These are phyloP conservation scores for Apostichopus californicus DNA, from an alignment of 35 echinoderm and acorn worm species.

Conservation along the genomic window DNA sequence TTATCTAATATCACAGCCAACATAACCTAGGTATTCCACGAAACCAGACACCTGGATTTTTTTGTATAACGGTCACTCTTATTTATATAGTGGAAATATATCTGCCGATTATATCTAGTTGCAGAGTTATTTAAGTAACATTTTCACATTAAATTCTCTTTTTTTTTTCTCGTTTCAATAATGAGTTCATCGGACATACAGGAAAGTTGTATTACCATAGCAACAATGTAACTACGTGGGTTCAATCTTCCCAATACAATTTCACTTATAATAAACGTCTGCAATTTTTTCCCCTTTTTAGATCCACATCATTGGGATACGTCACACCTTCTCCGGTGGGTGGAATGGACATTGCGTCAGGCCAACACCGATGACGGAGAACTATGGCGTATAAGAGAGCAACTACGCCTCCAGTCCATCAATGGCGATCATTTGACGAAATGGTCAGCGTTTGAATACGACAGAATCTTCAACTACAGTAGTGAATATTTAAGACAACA, in stretches of 20 bases:
- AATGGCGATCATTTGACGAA: slow-evolving; percentile 18
- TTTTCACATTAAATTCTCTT: too few species aligned
- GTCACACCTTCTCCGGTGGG: slow-evolving; percentile 11
- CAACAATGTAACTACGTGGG: too few species aligned
- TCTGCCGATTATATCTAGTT: too few species aligned
- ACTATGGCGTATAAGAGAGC: neutral
- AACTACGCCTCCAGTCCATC: slow-evolving; percentile 19
- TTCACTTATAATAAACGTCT: neutral
- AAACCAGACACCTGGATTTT: neutral
- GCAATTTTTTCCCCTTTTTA: neutral
- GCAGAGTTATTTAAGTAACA: too few species aligned
- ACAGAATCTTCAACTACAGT: slow-evolving; percentile 2
- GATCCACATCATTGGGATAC: slow-evolving; percentile 26
- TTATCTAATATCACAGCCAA: neutral
- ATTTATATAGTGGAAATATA: too few species aligned
- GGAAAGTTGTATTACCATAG: too few species aligned
- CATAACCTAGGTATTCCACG: neutral
- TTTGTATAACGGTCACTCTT: too few species aligned
- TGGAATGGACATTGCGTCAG: slow-evolving; percentile 9
- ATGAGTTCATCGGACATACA: too few species aligned
- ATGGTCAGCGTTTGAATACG: slow-evolving; percentile 33
- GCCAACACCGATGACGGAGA: neutral
- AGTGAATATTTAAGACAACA: slow-evolving; percentile 13
- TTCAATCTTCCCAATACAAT: neutral
- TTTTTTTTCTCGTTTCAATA: too few species aligned